These are phyloP conservation scores for Melinaea menophilus DNA, from an alignment of 2,888 invertebrate genomes.

Conservation along the genomic window DNA sequence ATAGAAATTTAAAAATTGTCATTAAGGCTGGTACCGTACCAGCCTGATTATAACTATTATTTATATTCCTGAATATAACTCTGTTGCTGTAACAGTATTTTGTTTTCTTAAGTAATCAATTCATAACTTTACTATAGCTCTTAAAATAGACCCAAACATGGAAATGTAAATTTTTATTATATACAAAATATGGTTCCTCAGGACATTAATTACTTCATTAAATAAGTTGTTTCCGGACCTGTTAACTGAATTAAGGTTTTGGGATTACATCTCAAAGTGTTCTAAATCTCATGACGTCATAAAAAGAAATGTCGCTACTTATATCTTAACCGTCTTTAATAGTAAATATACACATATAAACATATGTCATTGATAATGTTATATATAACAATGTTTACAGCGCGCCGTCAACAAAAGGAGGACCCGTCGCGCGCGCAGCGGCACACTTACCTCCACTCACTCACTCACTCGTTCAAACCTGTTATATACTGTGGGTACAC, in stretches of 20 bases:
- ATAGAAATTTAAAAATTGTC: no score
- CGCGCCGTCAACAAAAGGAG: neutral
- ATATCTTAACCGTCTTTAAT: no score
- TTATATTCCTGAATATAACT: no score
- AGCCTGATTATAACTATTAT: no score
- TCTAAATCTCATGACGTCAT: neutral
- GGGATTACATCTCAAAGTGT: slow-evolving; percentile 12
- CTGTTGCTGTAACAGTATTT: no score
- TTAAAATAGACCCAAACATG: no score
- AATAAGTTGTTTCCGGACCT: slow-evolving; percentile 8
- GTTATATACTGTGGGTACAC: neutral
- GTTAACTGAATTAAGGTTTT: slow-evolving; percentile 22
- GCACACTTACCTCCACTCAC: neutral
- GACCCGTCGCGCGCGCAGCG: neutral
- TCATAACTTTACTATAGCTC: no score
- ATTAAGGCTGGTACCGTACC: no score
- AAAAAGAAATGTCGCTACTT: neutral
- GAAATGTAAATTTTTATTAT: neutral
- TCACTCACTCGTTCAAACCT: neutral
- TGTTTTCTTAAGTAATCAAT: no score
- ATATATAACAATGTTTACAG: neutral
- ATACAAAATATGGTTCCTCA: neutral
- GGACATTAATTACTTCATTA: slow-evolving; percentile 1
- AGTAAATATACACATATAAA: no score
- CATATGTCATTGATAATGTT: no score